Base-by-base conservation (phyloP, 2,797 vertebrate genomes). In the Etheostoma perlongum region DNA sequence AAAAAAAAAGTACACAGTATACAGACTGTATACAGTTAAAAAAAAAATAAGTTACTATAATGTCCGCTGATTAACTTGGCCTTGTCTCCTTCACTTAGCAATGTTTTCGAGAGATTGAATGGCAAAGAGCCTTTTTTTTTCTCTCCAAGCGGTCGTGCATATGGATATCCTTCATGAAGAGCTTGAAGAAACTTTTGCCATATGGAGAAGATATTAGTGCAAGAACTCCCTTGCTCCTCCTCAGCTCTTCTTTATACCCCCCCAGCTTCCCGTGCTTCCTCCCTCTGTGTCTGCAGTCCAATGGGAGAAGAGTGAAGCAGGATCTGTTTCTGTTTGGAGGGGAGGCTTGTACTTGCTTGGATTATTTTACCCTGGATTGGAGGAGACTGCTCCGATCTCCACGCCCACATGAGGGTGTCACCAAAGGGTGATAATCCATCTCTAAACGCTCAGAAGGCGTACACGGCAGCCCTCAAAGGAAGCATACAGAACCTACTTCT, bases 401-500 rank as follows among this genome's bases (percentile, higher is more conserved):
- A 59, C 46, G 52, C 70, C 88, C 69, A 55, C 78, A 68, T 10
- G 44, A 82, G 71, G 79, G 78, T 69, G 57, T 78, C 82, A 78
- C 78, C 54, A 23, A 76, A 36, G 66, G 83, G 78, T 68, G 81
- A 87, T 80, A 84, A 78, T 86, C 15, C 10, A 21, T 84, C 73
- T 54, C 71, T 75, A 47, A 55, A 74, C 69, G 27, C 72, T 81
- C 75, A 81, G 78, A 75, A 27, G 23, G 6, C 57, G 53, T 13
- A 61, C 47, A 46, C 4, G 30, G 61, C 61, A 51, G 72, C 57
- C 60, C 70, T 93, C 89, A 99, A 87, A 98, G 95, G 94, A 99
- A 99, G 93, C 98, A 99, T 3, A 97, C 96, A 16, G 97, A 96
- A 88, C 98, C 97, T 8, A 99, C 96, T 95, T 99, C 98, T 8